phyloP scores from a whole-genome alignment of 2,113 vertebrate species.

The Sinocyclocheilus grahami region DNA sequence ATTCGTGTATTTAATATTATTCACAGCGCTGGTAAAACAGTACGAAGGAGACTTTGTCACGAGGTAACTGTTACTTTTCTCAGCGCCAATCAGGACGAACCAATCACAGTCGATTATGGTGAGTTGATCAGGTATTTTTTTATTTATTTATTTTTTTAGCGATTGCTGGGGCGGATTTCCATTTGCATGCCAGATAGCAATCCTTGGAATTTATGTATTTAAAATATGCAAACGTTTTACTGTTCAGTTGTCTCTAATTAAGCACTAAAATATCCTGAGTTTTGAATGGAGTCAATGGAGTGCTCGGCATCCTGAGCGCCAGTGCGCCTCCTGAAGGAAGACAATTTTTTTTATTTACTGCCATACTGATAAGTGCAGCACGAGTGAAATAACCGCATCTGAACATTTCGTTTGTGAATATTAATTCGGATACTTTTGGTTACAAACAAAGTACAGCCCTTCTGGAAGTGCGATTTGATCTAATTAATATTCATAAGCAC shows the following conservation, averaged over 20 bases:
- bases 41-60: not conserved
- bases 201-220: not conserved
- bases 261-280: not conserved
- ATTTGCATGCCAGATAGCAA: not conserved
- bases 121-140: not conserved
- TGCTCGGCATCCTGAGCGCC: not conserved
- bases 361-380: no score
- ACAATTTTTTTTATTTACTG: not conserved
- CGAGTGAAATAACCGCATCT: no score
- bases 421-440: not conserved
- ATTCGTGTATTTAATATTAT: not conserved
- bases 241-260: not conserved
- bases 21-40: not conserved
- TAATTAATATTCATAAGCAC: not conserved
- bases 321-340: not conserved
- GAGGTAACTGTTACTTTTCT: not conserved
- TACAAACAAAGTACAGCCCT: no score
- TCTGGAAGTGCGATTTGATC: not conserved
- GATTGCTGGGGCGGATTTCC: not conserved
- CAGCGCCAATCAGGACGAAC: not conserved
- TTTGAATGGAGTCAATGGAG: not conserved
- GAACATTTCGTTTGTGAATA: not conserved
- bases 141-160: not conserved
- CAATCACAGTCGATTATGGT: not conserved
- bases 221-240: not conserved